Evolutionary conservation across 2,113 vertebrate species (phyloP).

Genomic region (Phylloscopus whistleri): DNA sequence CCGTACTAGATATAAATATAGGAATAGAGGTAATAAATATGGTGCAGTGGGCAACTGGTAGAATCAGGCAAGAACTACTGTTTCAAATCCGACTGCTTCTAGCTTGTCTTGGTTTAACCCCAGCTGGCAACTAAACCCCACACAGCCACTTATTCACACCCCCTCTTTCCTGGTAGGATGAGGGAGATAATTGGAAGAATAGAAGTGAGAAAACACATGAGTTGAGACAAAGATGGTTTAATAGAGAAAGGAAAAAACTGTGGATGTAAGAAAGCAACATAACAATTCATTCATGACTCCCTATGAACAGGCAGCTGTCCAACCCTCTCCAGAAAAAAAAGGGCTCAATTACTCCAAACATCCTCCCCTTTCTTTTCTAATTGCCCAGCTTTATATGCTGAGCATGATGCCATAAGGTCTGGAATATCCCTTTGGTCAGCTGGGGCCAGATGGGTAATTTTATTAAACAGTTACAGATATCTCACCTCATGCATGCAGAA

Average conservation of each 20-base stretch:
- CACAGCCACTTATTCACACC: not conserved
- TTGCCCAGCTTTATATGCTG: not conserved
- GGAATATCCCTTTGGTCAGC: not conserved
- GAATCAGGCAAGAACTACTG: not conserved
- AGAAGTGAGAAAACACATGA: not conserved
- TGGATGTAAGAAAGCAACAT: not conserved
- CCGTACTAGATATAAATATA: not conserved
- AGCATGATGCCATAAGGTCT: not conserved
- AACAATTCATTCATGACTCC: not conserved
- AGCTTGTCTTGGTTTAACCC: not conserved
- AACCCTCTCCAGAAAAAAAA: not conserved
- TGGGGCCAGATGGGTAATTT: not conserved
- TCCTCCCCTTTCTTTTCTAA: not conserved
- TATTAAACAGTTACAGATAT: not conserved
- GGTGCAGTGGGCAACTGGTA: not conserved
- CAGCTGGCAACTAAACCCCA: not conserved
- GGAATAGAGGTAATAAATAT: not conserved
- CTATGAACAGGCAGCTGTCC: not conserved
- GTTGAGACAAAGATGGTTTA: not conserved
- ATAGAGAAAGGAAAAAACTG: not conserved
- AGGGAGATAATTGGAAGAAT: not conserved
- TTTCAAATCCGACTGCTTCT: not conserved
- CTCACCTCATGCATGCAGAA: not conserved
- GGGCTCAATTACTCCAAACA: not conserved
- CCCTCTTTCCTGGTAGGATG: not conserved